Evolutionary conservation across 2,888 invertebrate genomes (phyloP).

Genomic region (Dusona sp.): DNA sequence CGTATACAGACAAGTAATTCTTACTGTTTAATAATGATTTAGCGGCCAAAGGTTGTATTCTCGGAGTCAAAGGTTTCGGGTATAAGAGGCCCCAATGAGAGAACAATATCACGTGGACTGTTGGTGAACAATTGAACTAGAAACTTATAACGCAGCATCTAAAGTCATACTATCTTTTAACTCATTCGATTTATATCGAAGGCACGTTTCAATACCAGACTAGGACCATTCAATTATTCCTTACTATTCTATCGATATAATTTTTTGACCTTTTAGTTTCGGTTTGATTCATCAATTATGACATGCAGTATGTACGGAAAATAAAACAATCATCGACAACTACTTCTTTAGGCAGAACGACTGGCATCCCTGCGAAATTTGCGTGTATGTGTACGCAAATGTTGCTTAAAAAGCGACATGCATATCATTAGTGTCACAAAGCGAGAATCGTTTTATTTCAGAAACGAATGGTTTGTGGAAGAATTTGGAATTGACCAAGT

Average conservation of each 20-base stretch:
- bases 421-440: neutral
- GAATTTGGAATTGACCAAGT: constrained; percentile 29
- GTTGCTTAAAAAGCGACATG: neutral
- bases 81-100: neutral
- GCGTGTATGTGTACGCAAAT: neutral
- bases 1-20: neutral
- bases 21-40: neutral
- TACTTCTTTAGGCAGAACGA: neutral
- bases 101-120: neutral
- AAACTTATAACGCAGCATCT: neutral
- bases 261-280: neutral
- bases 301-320: too few relatives aligned
- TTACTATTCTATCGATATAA: neutral
- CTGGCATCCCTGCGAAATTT: neutral
- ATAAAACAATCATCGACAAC: too few relatives aligned
- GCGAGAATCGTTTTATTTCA: neutral
- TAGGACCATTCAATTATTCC: neutral
- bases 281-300: neutral
- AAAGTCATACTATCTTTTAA: neutral
- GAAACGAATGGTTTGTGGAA: neutral
- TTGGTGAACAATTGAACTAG: neutral
- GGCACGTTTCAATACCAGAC: neutral
- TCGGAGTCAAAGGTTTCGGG: neutral
- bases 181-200: neutral
- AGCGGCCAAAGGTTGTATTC: neutral